phyloP scores from a whole-genome alignment of 2,888 invertebrate genomes.

The Stenodera caucasica region DNA sequence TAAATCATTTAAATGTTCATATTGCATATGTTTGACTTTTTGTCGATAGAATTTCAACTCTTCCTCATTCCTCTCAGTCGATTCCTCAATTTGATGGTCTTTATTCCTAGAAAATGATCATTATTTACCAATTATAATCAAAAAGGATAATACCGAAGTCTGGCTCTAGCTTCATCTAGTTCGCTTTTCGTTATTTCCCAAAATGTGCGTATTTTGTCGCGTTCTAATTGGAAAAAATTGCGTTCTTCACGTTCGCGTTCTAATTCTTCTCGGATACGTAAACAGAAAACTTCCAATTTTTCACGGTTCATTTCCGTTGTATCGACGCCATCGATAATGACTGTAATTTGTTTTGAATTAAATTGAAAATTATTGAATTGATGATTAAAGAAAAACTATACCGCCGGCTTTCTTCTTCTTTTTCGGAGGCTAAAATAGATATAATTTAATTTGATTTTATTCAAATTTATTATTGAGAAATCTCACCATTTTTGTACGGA shows the following conservation, averaged over 20 bases:
- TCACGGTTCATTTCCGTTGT: conserved; percentile 92
- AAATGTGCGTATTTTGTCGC: conserved; percentile 91
- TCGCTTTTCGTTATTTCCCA: conserved; percentile 95
- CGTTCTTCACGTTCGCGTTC: conserved; percentile 94
- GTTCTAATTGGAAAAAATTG: conserved; percentile 92
- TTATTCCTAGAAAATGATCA: conserved; percentile 64
- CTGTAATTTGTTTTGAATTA: neutral
- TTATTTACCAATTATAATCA: too few relatives aligned
- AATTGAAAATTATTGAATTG: neutral
- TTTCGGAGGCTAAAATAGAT: conserved; percentile 44
- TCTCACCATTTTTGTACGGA: conserved; percentile 11
- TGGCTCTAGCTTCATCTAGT: conserved; percentile 79
- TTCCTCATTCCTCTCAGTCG: conserved; percentile 82
- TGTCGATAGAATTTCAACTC: conserved; percentile 88
- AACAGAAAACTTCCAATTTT: conserved; percentile 86
- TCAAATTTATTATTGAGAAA: neutral
- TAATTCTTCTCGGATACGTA: conserved; percentile 84
- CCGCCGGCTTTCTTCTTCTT: conserved; percentile 41
- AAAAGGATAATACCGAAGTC: conserved; percentile 62
- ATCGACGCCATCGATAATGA: conserved; percentile 83
- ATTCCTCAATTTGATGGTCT: conserved; percentile 86
- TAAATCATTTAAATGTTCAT: conserved; percentile 84
- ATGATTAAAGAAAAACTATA: conserved; percentile 29
- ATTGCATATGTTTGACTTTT: conserved; percentile 90
- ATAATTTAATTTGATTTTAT: neutral